A percentile compares a stretch with the other conserved stretches of the same genome.
Evolutionary conservation across 1,140 invertebrate species (phyloP).

Genomic region (Ganaspis sp.): DNA sequence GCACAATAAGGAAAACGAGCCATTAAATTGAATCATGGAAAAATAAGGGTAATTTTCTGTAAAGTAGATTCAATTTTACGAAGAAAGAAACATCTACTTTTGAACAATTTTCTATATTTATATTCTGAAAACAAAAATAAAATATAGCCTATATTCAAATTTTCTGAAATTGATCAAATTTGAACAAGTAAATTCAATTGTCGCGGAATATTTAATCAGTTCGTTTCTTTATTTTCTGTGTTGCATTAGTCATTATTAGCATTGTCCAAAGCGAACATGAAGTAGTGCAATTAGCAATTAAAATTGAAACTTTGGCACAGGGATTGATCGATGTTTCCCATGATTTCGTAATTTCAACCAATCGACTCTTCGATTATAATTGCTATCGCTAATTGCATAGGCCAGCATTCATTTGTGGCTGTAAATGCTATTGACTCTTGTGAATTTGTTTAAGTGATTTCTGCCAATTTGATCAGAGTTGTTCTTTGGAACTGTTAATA

Average conservation of each 20-base stretch:
- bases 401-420: too few relatives aligned
- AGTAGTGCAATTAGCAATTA: background rate
- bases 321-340: constrained; percentile 44
- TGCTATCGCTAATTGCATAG: constrained; percentile 55
- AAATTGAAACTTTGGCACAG: constrained; percentile 33
- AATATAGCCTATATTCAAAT: too few relatives aligned
- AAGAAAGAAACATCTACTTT: too few relatives aligned
- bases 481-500: too few relatives aligned
- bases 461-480: too few relatives aligned
- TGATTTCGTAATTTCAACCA: background rate
- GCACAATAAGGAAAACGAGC: background rate
- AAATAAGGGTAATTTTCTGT: background rate
- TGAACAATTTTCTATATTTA: too few relatives aligned
- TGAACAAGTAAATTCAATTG: background rate
- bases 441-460: too few relatives aligned
- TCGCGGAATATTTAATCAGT: background rate
- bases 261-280: background rate
- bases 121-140: too few relatives aligned
- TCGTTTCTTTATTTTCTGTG: background rate
- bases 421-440: too few relatives aligned
- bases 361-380: constrained; percentile 57
- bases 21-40: background rate
- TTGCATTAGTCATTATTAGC: background rate
- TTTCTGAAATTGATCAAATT: background rate
- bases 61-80: too few relatives aligned